Base-by-base conservation (phyloP, 1,140 invertebrate species). In the Nebria ingens region DNA sequence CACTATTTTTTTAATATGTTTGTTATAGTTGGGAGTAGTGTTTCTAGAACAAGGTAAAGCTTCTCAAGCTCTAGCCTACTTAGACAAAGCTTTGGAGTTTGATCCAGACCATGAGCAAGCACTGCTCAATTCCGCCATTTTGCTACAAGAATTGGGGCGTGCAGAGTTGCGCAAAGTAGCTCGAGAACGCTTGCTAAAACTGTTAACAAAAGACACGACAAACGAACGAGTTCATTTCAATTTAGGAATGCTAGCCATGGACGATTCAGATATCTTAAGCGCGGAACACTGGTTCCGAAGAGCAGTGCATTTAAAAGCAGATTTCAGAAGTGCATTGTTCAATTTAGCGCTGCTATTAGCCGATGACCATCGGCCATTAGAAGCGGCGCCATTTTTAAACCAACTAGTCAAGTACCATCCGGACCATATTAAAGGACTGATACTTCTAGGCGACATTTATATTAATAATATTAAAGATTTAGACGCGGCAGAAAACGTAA, bases 101-200 rank as follows among this genome's bases (percentile, higher is more conserved):
- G 89, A 96, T 73, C 93, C 93, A 0, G 91, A 96, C 58, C 94
- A 97, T 68, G 86, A 95, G 71, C 93, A 96, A 71, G 91, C 94
- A 0, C 73, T 98, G 42, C 78, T 97, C 11, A 97, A 97, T 72
- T 97, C 93, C 1, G 95, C 94, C 6, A 93, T 97, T 62, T 72
- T 98, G 29, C 79, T 97, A 57, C 93, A 97, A 73, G 91, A 93
- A 71, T 71, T 91, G 20, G 89, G 89, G 1, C 79, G 87, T 1
- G 83, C 83, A 0, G 85, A 91, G 65, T 72, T 90, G 19, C 75
- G 89, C 22, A 84, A 87, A 70, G 72, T 90, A 15, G 89, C 89
- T 0, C 73, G 86, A 21, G 83, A 90, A 65, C 75, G 91, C 13
- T 79, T 95, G 2, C 76, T 91, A 11, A 88, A 91, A 60, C 77